Percentiles rank a stretch among this genome's conserved stretches.
Conservation (phyloP, 2,113 vertebrate genomes). For the Cyphomyrus plagiostoma region DNA sequence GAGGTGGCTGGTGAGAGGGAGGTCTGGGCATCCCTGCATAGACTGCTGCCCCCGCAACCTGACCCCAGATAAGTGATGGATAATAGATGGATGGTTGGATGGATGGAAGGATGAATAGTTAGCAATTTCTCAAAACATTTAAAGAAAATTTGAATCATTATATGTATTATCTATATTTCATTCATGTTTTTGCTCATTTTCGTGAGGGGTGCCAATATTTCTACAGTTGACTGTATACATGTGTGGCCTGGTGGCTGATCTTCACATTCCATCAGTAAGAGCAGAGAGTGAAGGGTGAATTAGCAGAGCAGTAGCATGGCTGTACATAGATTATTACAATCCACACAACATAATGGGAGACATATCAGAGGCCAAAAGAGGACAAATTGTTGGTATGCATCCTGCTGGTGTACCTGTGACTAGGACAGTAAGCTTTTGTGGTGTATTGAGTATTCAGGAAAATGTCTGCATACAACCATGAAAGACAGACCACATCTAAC, state of each 20-base stretch:
- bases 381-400: background rate
- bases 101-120: background rate
- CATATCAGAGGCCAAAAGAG: background rate
- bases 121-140: background rate
- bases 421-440: background rate
- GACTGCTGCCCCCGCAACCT: too few species aligned
- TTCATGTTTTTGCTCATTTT: background rate
- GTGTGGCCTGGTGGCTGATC: background rate
- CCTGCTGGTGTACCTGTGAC: background rate
- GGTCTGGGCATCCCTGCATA: too few species aligned
- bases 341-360: background rate
- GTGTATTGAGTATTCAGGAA: background rate
- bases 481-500: background rate
- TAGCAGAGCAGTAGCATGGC: background rate
- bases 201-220: background rate
- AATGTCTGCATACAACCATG: background rate
- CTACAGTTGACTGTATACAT: background rate
- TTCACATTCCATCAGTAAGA: background rate
- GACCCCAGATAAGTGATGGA: too few species aligned
- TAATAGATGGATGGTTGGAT: too few species aligned
- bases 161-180: background rate
- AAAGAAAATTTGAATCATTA: too few species aligned
- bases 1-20: too few species aligned
- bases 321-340: background rate
- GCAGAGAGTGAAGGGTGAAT: too few species aligned